Base-by-base conservation (phyloP, 2,113 vertebrate genomes). In the Triplophysa tibetana region DNA sequence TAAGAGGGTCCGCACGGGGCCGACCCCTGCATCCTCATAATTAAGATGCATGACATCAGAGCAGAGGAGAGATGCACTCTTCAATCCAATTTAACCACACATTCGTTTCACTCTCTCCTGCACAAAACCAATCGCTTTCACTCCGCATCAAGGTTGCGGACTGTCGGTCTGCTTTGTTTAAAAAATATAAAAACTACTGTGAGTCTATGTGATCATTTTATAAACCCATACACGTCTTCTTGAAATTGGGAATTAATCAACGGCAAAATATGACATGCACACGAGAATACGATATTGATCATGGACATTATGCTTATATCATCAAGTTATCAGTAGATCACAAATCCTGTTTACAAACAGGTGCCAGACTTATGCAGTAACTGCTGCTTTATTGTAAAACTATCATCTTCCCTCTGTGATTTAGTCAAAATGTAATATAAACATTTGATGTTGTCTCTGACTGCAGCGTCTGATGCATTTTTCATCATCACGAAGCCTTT, bases 31-130 rank as follows among this genome's bases (percentile, higher is more conserved):
- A 65, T 85, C 64, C 69, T 70, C 80, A 64, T 88, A 88, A 88
- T 87, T 88, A 87, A 88, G 85, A 88, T 83, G 79, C 85, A 86
- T 88, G 85, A 86, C 87, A 88, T 82, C 80, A 79, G 81, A 77
- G 77, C 81, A 77, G 78, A 78, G 75, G 58, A 82, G 77, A 83
- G 81, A 81, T 80, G 82, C 87, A 85, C 82, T 84, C 84, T 81
- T 77, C 52, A 81, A 69, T 70, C 81, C 41, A 82, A 78, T 83
- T 83, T 80, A 75, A 78, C 77, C 74, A 78, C 74, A 16, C 81
- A 74, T 82, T 82, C 69, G 56, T 85, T 79, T 82, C 76, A 5
- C 76, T 83, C 67, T 68, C 70, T 73, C 76, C 50, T 45, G 23
- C 24, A 41, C 63, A 14, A 21, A 63, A n/a, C 41, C 11, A 61